These are phyloP conservation scores for Hucho hucho DNA, from an alignment of 2,113 vertebrate genomes.

Conservation along the genomic window DNA sequence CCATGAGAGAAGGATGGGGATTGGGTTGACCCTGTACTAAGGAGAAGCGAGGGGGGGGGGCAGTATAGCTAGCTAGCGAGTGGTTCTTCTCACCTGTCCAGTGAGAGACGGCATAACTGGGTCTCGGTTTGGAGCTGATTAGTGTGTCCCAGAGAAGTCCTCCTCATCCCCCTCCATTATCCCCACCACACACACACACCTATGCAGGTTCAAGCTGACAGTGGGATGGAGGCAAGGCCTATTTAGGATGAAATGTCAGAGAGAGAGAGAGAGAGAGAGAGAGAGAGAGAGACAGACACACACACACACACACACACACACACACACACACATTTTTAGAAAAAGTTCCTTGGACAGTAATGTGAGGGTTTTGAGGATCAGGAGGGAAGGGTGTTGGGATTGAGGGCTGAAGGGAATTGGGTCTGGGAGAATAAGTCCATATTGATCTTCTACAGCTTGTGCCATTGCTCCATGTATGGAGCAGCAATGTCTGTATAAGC, in stretches of 20 bases:
- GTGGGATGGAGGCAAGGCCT: constrained; percentile 57
- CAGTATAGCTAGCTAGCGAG: constrained; percentile 16
- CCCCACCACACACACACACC: constrained; percentile 31
- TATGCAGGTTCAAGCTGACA: constrained; percentile 49
- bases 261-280: constrained; percentile 22
- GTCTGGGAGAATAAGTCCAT: constrained; percentile 31
- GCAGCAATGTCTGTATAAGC: constrained; percentile 47
- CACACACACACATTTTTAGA: too few relatives aligned
- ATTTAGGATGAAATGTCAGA: constrained; percentile 60
- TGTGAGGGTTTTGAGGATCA: constrained; percentile 18
- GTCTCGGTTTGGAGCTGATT: constrained; percentile 65
- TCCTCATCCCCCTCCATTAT: constrained; percentile 51
- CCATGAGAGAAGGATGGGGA: constrained; percentile 27
- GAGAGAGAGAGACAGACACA: constrained; percentile 30
- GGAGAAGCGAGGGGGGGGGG: neutral
- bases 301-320: too few relatives aligned
- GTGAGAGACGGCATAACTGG: constrained; percentile 31
- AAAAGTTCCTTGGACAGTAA: constrained; percentile 23
- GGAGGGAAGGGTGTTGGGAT: neutral
- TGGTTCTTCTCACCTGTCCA: constrained; percentile 66
- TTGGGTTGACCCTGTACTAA: constrained; percentile 52
- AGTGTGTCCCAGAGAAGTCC: constrained; percentile 65
- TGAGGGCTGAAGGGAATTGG: neutral
- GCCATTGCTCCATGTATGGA: constrained; percentile 54
- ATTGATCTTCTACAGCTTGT: constrained; percentile 57